Percentiles rank a stretch among this genome's conserved stretches.
Conservation (phyloP, 2,888 invertebrate genomes). For the Diplazon laetatorius region DNA sequence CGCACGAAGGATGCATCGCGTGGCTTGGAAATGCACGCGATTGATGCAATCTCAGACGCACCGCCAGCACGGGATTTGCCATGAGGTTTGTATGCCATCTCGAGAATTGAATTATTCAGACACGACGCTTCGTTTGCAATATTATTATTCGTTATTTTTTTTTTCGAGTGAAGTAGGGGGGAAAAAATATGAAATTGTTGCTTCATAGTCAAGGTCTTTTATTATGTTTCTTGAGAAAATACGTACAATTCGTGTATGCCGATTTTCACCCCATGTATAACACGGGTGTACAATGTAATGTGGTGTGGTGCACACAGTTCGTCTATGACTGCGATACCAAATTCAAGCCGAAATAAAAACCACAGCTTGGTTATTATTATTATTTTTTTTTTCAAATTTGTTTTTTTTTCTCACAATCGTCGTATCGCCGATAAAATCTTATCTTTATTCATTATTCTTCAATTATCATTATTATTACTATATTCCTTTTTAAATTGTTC, state of each 20-base stretch:
- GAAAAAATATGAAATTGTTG: constrained; percentile 11
- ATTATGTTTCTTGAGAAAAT: constrained; percentile 78
- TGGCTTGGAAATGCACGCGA: constrained; percentile 8
- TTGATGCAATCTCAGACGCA: not conserved
- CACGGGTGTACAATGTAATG: constrained; percentile 63
- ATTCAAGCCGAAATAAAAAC: constrained; percentile 58
- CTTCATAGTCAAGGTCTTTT: constrained; percentile 66
- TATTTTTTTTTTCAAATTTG: not conserved
- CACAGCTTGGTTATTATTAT: constrained; percentile 26
- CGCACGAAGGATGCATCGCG: constrained; percentile 1
- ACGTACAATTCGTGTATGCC: constrained; percentile 75
- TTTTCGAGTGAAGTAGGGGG: no score
- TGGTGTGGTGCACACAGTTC: constrained; percentile 63
- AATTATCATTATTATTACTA: not conserved
- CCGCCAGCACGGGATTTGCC: not conserved
- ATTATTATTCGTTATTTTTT: no score
- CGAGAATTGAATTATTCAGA: not conserved
- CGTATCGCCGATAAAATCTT: not conserved
- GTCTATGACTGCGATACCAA: constrained; percentile 58
- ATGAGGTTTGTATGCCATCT: not conserved
- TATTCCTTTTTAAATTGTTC: not conserved
- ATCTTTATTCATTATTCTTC: no score
- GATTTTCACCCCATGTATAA: constrained; percentile 64
- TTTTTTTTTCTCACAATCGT: not conserved
- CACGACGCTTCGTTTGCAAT: not conserved